Evolutionary conservation across 1,140 invertebrate genomes (phyloP).

Genomic region (Sycophaga agraensis): DNA sequence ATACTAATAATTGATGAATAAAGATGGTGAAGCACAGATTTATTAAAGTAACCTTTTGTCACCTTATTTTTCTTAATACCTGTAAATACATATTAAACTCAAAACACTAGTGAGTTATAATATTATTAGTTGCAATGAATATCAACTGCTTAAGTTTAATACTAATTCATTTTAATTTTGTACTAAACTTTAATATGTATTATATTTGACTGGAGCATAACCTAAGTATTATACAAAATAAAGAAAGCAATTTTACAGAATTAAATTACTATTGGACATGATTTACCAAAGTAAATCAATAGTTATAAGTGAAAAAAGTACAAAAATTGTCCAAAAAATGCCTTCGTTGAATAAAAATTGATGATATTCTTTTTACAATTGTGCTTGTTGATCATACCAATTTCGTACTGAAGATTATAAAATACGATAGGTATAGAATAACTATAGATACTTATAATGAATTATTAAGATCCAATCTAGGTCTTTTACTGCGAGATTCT

Average conservation of each 20-base stretch:
- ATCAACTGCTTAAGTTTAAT: slow-evolving; percentile 4
- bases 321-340: slow-evolving; percentile 17
- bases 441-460: slow-evolving; percentile 39
- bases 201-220: neutral
- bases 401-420: slow-evolving; percentile 13
- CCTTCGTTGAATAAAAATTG: slow-evolving; percentile 11
- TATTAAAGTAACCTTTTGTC: slow-evolving; percentile 23
- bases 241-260: slow-evolving; percentile 13
- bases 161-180: neutral
- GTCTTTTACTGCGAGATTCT: slow-evolving; percentile 53
- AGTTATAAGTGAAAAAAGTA: slow-evolving; percentile 3
- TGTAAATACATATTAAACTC: slow-evolving; percentile 15
- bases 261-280: neutral
- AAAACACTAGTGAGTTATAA: too few species aligned
- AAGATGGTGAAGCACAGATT: slow-evolving; percentile 10
- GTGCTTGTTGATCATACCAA: neutral
- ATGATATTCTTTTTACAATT: slow-evolving; percentile 17
- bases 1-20: slow-evolving; percentile 22
- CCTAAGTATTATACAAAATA: slow-evolving; percentile 23
- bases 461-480: slow-evolving; percentile 49
- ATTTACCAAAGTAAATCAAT: neutral
- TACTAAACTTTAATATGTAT: slow-evolving; percentile 2
- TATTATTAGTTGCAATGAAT: slow-evolving; percentile 6
- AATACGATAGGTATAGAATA: slow-evolving; percentile 13
- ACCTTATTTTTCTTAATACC: slow-evolving; percentile 24